phyloP scores from a whole-genome alignment of 2,797 vertebrate species.

The Nasua narica region DNA sequence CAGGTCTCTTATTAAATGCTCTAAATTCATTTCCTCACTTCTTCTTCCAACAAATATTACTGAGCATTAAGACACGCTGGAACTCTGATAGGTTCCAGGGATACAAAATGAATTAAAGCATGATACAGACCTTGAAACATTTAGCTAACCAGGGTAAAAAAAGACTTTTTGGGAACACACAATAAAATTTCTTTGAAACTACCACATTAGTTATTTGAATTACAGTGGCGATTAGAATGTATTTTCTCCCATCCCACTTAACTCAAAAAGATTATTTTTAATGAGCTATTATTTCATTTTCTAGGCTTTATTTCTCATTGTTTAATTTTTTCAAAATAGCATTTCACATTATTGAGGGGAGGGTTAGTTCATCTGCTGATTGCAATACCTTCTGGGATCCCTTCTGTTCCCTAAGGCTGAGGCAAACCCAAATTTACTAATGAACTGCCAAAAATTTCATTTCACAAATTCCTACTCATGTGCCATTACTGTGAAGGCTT shows the following conservation, averaged over 20 bases:
- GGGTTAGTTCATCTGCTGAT: constrained; percentile 53
- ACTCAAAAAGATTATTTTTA: constrained; percentile 53
- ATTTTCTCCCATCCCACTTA: constrained; percentile 49
- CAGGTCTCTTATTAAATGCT: neutral
- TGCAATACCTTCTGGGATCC: constrained; percentile 13
- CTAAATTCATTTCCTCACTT: neutral
- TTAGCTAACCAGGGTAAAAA: neutral
- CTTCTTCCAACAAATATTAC: neutral
- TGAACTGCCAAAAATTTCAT: constrained; percentile 67
- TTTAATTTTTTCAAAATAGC: constrained; percentile 71
- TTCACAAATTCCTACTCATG: constrained; percentile 62
- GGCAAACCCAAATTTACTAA: constrained; percentile 53
- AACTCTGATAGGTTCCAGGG: neutral
- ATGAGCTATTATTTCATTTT: constrained; percentile 55
- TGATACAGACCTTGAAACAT: neutral
- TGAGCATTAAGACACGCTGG: neutral
- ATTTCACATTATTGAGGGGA: constrained; percentile 51
- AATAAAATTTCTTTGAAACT: constrained; percentile 29
- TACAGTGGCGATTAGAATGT: constrained; percentile 37
- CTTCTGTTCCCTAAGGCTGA: constrained; percentile 72
- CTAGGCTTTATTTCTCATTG: constrained; percentile 61
- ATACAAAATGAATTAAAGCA: neutral
- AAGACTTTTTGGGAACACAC: neutral
- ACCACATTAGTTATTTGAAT: constrained; percentile 26
- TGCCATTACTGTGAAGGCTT: constrained; percentile 65